Conservation (phyloP, 2,113 vertebrate genomes). For the Lampris megalopsis region DNA sequence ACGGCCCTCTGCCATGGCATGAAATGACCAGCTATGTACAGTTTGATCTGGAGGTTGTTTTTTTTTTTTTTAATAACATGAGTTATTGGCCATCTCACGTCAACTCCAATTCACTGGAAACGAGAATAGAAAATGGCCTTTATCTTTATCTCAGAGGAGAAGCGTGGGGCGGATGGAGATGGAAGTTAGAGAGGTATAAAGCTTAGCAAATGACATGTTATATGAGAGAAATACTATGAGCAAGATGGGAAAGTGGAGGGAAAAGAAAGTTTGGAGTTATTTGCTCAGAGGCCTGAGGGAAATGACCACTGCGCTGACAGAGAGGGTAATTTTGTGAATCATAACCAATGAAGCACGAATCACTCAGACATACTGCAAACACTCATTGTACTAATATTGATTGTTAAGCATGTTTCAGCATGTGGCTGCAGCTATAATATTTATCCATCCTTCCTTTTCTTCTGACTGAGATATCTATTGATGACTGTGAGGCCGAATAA, state of each 20-base stretch:
- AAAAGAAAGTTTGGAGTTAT: no score
- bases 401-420: slow-evolving; percentile 14
- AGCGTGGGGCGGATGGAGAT: slow-evolving; percentile 9
- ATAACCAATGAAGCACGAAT: slow-evolving; percentile 35
- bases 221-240: background rate
- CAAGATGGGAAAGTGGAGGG: background rate
- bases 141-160: slow-evolving; percentile 53
- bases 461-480: background rate
- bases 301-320: background rate
- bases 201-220: background rate
- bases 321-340: background rate
- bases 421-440: background rate
- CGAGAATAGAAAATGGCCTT: slow-evolving; percentile 20
- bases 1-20: background rate
- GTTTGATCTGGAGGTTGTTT: slow-evolving; percentile 46
- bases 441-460: background rate
- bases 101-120: slow-evolving; percentile 62
- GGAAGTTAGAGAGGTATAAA: background rate
- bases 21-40: slow-evolving; percentile 40
- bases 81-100: slow-evolving; percentile 39
- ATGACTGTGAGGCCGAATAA: background rate
- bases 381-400: background rate
- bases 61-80: slow-evolving; percentile 41
- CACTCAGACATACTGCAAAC: background rate
- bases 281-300: slow-evolving; percentile 9